phyloP scores from a whole-genome alignment of 2,113 vertebrate genomes.

The Phaethon lepturus region DNA sequence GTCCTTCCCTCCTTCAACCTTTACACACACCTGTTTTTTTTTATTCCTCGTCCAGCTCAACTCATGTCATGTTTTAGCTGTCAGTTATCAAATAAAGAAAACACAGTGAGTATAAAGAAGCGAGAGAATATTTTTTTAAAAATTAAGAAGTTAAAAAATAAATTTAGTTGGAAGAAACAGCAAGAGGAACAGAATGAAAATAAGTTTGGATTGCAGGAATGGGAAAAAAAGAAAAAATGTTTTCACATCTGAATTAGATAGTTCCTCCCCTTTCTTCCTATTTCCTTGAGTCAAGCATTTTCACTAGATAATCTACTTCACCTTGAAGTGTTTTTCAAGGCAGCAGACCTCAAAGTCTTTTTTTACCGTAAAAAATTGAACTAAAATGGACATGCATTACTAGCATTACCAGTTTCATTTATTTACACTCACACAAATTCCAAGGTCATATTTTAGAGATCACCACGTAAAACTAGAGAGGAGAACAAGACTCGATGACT shows the following conservation, averaged over 20 bases:
- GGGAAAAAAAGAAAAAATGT: not conserved
- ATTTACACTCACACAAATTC: not conserved
- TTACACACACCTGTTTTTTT: not conserved
- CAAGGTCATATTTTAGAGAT: not conserved
- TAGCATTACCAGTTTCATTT: not conserved
- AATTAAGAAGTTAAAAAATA: not conserved
- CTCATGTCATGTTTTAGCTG: not conserved
- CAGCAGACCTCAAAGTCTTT: not conserved
- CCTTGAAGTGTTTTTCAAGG: constrained; percentile 13
- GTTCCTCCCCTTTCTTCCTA: not conserved
- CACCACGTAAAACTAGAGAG: not conserved
- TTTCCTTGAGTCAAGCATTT: not conserved
- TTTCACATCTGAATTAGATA: not conserved
- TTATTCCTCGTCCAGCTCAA: not conserved
- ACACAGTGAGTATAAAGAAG: not conserved
- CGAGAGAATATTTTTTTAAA: not conserved
- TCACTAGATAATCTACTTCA: not conserved
- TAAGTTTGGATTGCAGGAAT: not conserved
- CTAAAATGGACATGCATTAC: not conserved
- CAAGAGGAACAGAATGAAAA: not conserved
- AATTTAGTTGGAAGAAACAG: not conserved
- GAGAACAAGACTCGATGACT: not conserved
- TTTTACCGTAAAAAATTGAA: not conserved
- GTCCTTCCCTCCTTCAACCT: not conserved
- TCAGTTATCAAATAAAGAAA: not conserved